These are phyloP conservation scores for Amphiduros pacificus DNA, from an alignment of 2,888 invertebrate genomes.

Conservation along the genomic window DNA sequence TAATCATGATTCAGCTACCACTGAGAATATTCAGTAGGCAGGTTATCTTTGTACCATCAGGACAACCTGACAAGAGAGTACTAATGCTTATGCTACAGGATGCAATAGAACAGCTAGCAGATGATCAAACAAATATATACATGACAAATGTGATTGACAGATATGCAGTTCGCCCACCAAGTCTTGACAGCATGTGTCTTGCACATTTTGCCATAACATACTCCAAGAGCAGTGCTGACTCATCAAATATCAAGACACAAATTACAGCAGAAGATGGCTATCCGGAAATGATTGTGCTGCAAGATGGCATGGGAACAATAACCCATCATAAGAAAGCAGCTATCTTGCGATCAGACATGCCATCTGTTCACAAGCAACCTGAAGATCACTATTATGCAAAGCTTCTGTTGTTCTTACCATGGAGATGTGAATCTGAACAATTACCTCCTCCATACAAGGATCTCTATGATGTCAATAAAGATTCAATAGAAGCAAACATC, in stretches of 20 bases:
- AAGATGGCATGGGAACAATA: background rate
- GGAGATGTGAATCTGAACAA: background rate
- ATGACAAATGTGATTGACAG: constrained; percentile 34
- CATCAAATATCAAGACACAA: too few species aligned
- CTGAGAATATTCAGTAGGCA: constrained; percentile 25
- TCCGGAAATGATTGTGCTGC: background rate
- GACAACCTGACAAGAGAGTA: constrained; percentile 34
- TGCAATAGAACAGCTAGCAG: constrained; percentile 26
- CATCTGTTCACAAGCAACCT: background rate
- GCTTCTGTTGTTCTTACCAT: background rate
- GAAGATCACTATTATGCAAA: background rate
- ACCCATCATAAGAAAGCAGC: background rate
- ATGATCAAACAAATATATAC: constrained; percentile 29
- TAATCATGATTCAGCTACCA: constrained; percentile 30
- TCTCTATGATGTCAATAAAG: background rate
- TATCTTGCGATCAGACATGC: background rate
- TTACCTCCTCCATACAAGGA: background rate
- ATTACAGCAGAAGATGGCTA: too few species aligned
- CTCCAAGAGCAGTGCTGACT: background rate
- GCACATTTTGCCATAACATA: constrained; percentile 37
- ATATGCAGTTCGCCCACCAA: constrained; percentile 38
- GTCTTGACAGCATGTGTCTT: constrained; percentile 40
- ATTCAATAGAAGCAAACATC: background rate
- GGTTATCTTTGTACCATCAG: constrained; percentile 30
- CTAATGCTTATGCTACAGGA: constrained; percentile 34